phyloP scores from a whole-genome alignment of 2,797 vertebrate species.

The Lycodopsis pacificus region DNA sequence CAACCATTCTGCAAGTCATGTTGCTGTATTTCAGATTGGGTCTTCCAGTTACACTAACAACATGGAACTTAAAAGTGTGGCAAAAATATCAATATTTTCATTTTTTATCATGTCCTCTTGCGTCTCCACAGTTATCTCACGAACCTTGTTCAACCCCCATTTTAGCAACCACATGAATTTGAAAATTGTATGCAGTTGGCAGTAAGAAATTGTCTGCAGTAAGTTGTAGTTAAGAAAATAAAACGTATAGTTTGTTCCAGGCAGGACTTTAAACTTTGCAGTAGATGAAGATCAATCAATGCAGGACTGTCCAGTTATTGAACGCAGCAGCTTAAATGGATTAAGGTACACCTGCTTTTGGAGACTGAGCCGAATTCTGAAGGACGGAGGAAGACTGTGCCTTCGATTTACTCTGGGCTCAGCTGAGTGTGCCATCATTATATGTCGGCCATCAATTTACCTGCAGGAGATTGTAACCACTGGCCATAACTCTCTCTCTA shows the following conservation, averaged over 20 bases:
- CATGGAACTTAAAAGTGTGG: neutral
- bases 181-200: neutral
- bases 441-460: slow-evolving; percentile 69
- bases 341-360: slow-evolving; percentile 32
- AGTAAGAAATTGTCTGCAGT: neutral
- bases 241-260: neutral
- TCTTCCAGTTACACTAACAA: neutral
- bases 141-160: neutral
- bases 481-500: slow-evolving; percentile 69
- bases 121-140: neutral
- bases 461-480: slow-evolving; percentile 54
- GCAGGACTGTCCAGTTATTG: neutral
- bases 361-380: slow-evolving; percentile 51
- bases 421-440: slow-evolving; percentile 55
- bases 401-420: slow-evolving; percentile 65
- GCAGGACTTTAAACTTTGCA: neutral
- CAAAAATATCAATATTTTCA: neutral
- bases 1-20: neutral
- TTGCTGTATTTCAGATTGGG: neutral
- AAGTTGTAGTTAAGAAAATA: neutral
- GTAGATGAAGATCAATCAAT: slow-evolving; percentile 4
- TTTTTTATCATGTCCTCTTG: neutral
- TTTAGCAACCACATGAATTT: neutral
- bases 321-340: slow-evolving; percentile 27
- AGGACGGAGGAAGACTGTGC: slow-evolving; percentile 63